A percentile compares a stretch with the other conserved stretches of the same genome.
These are phyloP conservation scores for Lithobates sylvaticus DNA, from an alignment of 2,797 vertebrate species.

Conservation along the genomic window DNA sequence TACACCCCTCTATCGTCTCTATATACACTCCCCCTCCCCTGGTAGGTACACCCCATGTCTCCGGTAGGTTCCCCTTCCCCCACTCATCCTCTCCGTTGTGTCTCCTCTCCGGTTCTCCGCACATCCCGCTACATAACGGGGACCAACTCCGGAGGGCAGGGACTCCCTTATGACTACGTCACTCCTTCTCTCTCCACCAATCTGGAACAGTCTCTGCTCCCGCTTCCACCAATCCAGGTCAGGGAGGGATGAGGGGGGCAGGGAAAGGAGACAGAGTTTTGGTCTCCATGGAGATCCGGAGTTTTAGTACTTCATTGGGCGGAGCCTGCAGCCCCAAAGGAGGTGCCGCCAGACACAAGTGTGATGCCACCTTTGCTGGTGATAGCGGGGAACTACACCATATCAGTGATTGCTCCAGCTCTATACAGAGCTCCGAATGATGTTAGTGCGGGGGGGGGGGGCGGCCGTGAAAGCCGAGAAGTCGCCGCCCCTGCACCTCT, in stretches of 20 bases:
- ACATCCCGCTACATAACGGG: neutral
- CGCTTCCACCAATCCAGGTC: neutral
- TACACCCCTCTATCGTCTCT: too few relatives aligned
- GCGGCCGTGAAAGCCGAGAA: too few relatives aligned
- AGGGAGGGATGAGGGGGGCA: neutral
- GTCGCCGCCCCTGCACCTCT: too few relatives aligned
- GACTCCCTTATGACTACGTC: too few relatives aligned
- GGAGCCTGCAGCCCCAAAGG: neutral
- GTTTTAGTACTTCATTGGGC: constrained; percentile 11
- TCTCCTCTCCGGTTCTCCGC: neutral
- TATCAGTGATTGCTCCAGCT: too few relatives aligned
- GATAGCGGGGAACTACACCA: too few relatives aligned
- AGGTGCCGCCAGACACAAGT: too few relatives aligned
- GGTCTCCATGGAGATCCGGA: constrained; percentile 34
- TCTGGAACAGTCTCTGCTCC: neutral
- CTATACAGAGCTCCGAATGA: too few relatives aligned
- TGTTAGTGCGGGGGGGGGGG: too few relatives aligned
- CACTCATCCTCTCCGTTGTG: neutral
- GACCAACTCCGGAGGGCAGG: constrained; percentile 14
- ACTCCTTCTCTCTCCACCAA: neutral
- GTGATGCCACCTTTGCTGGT: too few relatives aligned
- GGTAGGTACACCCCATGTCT: neutral
- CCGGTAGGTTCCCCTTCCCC: too few relatives aligned
- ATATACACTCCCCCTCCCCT: too few relatives aligned
- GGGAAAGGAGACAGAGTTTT: neutral